A percentile compares a stretch with the other conserved stretches of the same genome.
Evolutionary conservation across 2,797 vertebrate species (phyloP).

Genomic region (Arnoldichthys spilopterus): DNA sequence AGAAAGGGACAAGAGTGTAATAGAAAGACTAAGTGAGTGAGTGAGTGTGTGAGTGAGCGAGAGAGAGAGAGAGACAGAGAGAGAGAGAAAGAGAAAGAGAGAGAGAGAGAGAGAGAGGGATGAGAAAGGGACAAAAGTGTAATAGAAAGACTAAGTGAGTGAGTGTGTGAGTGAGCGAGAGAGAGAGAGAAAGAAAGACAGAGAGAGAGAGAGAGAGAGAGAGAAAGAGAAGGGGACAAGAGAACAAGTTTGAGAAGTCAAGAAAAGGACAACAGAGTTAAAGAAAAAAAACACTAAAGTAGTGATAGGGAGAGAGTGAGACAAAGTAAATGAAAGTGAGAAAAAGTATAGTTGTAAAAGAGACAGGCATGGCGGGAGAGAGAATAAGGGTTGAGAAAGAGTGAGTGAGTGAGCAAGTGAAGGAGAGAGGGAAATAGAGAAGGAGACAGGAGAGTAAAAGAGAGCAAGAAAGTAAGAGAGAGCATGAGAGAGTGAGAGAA

Average conservation of each 20-base stretch:
- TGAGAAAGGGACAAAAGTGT: background rate
- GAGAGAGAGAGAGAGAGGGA: constrained; percentile 1
- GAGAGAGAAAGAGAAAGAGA: constrained; percentile 5
- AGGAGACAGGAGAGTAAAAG: too few relatives aligned
- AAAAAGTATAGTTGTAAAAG: background rate
- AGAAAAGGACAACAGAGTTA: background rate
- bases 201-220: background rate
- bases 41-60: constrained; percentile 10
- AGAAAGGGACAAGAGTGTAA: constrained; percentile 1
- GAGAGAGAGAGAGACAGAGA: background rate
- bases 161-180: constrained; percentile 13
- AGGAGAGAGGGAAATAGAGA: background rate
- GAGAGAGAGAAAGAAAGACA: background rate
- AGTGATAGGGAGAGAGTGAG: background rate
- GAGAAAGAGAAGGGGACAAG: background rate
- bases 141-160: constrained; percentile 20
- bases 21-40: constrained; percentile 31
- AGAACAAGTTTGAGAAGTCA: constrained; percentile 27
- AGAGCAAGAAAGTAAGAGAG: constrained; percentile 18
- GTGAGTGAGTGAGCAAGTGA: constrained; percentile 14
- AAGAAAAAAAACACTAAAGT: background rate
- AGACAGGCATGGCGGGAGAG: background rate
- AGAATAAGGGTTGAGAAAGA: background rate
- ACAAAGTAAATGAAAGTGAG: background rate
- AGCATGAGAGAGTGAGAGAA: background rate